A percentile compares a stretch with the other conserved stretches of the same genome.
These are phyloP conservation scores for Brassicogethes aeneus DNA, from an alignment of 2,888 invertebrate genomes.

Conservation along the genomic window DNA sequence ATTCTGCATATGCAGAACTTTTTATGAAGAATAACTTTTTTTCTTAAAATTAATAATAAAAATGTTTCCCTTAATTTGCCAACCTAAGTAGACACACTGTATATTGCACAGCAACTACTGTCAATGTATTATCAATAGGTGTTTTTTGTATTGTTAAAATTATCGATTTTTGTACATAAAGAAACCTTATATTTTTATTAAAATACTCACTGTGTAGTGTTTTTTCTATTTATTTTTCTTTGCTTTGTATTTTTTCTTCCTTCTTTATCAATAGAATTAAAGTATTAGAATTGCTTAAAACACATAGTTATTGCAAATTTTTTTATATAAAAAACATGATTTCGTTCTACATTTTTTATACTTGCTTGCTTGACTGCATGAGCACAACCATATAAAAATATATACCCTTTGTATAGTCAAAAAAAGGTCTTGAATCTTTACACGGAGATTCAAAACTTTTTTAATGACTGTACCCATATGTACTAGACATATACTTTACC, in stretches of 20 bases:
- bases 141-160: neutral
- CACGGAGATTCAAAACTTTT: no score
- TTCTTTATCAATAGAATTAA: neutral
- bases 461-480: no score
- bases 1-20: no score
- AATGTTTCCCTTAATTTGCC: no score
- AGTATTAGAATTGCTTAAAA: neutral
- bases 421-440: no score
- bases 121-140: no score
- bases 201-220: neutral
- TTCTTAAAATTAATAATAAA: no score
- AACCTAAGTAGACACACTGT: no score
- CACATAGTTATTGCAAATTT: neutral
- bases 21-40: no score
- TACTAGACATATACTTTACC: conserved; percentile 24
- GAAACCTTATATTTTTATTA: conserved; percentile 1
- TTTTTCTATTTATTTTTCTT: neutral
- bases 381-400: conserved; percentile 47
- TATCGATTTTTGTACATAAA: neutral
- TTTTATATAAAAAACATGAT: conserved; percentile 4
- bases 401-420: no score
- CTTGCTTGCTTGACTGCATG: conserved; percentile 25
- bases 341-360: neutral
- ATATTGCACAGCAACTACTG: neutral
- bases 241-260: neutral